phyloP scores from a whole-genome alignment of 2,113 vertebrate genomes.

The Genyomyrus donnyi region DNA sequence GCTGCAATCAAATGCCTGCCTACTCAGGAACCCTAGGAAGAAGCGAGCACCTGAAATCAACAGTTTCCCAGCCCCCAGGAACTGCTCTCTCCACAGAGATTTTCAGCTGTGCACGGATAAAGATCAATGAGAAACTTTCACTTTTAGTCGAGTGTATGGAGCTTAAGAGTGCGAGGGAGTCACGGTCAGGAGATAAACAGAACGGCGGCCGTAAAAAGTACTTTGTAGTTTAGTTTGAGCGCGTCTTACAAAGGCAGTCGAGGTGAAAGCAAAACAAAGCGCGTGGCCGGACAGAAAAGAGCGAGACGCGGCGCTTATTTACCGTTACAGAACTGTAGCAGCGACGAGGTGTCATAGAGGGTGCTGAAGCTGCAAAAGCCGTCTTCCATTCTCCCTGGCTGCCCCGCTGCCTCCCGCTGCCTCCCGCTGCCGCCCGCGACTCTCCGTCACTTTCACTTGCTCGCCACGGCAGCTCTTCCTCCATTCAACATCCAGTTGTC shows the following conservation, averaged over 20 bases:
- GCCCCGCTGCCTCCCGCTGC: constrained; percentile 30
- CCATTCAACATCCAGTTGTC: constrained; percentile 57
- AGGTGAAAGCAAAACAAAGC: constrained; percentile 14
- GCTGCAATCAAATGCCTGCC: neutral
- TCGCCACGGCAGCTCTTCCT: constrained; percentile 52
- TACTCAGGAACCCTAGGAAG: neutral
- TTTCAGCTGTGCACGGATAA: neutral
- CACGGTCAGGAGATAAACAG: neutral
- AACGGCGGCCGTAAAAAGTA: neutral
- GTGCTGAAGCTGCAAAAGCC: constrained; percentile 85
- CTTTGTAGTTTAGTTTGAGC: constrained; percentile 1
- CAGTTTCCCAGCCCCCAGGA: neutral
- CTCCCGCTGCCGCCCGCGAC: constrained; percentile 25
- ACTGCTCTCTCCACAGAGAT: neutral
- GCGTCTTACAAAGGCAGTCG: neutral
- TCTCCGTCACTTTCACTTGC: constrained; percentile 48
- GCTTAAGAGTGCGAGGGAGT: neutral
- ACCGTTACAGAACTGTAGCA: constrained; percentile 96
- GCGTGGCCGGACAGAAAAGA: neutral
- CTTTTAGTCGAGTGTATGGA: neutral
- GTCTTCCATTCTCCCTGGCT: constrained; percentile 73
- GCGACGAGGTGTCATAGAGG: constrained; percentile 92
- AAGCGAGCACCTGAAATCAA: neutral
- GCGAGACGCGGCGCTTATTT: constrained; percentile 38
- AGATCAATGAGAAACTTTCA: constrained; percentile 8